Evolutionary conservation across 2,113 vertebrate species (phyloP).

Genomic region (Rafetus swinhoei): DNA sequence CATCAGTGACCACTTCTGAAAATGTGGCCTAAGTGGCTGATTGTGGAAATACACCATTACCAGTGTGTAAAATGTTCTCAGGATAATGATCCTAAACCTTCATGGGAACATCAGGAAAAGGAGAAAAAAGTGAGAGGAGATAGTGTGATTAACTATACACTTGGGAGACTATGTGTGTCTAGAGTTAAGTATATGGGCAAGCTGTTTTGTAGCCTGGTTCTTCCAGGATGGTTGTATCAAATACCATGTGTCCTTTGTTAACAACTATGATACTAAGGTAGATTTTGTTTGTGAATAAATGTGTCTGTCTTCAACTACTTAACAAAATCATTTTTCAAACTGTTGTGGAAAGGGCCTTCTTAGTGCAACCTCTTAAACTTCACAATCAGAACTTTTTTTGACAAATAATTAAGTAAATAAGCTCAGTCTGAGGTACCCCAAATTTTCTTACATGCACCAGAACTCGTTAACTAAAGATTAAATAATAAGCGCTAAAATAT

Average conservation of each 20-base stretch:
- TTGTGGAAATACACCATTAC: too few relatives aligned
- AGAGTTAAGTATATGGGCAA: background rate
- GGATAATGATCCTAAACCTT: background rate
- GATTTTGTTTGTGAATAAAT: background rate
- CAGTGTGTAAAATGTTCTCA: too few relatives aligned
- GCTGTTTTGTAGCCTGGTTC: background rate
- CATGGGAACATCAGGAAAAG: background rate
- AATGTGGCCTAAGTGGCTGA: background rate
- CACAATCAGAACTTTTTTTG: background rate
- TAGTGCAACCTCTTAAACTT: background rate
- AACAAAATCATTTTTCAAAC: slow-evolving; percentile 6
- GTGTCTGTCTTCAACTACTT: background rate
- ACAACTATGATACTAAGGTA: background rate
- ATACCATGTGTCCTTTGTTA: background rate
- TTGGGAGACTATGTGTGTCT: background rate
- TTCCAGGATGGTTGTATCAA: background rate
- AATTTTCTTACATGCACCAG: too few relatives aligned
- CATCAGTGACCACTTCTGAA: background rate
- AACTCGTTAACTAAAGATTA: background rate
- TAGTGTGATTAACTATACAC: background rate
- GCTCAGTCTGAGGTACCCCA: background rate
- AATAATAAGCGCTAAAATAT: background rate
- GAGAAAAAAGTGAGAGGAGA: background rate
- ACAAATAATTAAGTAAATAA: background rate
- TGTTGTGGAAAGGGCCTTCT: background rate